These are phyloP conservation scores for Latrodectus hesperus DNA, from an alignment of 2,888 invertebrate genomes.

Conservation along the genomic window DNA sequence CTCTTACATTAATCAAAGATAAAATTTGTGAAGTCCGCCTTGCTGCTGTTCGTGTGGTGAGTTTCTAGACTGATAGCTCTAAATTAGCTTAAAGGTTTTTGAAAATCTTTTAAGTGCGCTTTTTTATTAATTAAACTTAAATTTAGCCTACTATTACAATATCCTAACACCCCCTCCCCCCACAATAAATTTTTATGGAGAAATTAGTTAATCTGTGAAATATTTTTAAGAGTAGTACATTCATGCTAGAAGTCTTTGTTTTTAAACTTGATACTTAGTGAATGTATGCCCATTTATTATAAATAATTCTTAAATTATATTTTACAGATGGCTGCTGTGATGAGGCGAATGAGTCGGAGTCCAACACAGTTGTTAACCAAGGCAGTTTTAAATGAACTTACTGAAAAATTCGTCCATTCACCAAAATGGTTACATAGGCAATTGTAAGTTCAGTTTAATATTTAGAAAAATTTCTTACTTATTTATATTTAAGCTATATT, in stretches of 20 bases:
- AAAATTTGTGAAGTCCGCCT: conserved; percentile 76
- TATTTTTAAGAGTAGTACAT: too few relatives aligned
- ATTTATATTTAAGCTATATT: too few relatives aligned
- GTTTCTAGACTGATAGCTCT: conserved; percentile 55
- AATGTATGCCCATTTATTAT: not conserved
- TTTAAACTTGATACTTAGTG: not conserved
- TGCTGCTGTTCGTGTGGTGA: conserved; percentile 74
- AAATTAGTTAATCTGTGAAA: not conserved
- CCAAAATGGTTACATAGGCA: conserved; percentile 82
- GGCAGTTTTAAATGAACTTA: conserved; percentile 78
- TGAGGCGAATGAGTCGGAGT: conserved; percentile 77
- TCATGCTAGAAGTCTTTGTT: not conserved
- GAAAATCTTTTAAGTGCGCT: not conserved
- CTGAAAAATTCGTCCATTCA: conserved; percentile 80
- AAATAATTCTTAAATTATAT: not conserved
- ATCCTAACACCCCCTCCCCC: not conserved
- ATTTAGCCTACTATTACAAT: not conserved
- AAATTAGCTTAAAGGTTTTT: not conserved
- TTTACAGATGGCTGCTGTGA: conserved; percentile 76
- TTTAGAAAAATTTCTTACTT: too few relatives aligned
- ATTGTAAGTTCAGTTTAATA: conserved; percentile 76
- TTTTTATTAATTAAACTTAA: not conserved
- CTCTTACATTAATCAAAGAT: conserved; percentile 81
- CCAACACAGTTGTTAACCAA: conserved; percentile 73
- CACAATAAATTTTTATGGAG: not conserved